Base-by-base conservation (phyloP, 2,113 vertebrate genomes). In the Myodes glareolus region DNA sequence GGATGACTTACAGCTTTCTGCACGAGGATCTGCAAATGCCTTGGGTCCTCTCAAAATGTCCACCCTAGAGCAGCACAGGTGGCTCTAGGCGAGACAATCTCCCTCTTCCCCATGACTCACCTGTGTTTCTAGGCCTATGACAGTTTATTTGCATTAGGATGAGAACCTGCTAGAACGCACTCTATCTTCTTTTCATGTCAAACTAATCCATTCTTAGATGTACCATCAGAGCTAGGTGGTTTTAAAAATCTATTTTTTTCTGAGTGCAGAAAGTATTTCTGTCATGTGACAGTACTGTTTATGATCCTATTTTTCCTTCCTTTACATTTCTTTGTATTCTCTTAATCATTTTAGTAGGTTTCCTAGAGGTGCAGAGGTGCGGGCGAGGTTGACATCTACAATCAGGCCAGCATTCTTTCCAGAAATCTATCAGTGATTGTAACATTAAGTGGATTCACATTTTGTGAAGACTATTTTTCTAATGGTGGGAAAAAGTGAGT, bases 391-490 rank as follows among this genome's bases (percentile, higher is more conserved):
- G 31, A 67, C 25, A 92, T 50, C 16, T 91, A 21, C 63, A 91
- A 84, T 73, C 29, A 94, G 52, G 63, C 31, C 63, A 96, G 47
- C 87, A 82, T 77, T 5, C 81, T 93, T 61, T 72, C 88, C 84
- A 47, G 23, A 96, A 93, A 86, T 78, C 55, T 94, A 47, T 13
- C 42, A n/a, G 42, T 63, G 55, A 55, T 14, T 92, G 58, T 52
- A 76, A 92, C n/a, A 90, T 55, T 78, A 8, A 78, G 31, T 84
- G 72, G 70, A 90, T 75, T 88, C 96, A 27, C 61, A 68, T 73
- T 91, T 95, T 91, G 91, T 19, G 75, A 95, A 94, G 78, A 45
- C 14, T 70, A 45, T 39, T 97, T 13, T 88, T 92, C 11, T 81
- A n/a, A 33, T 88, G 33, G 31, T 84, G 23, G 58, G 90, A 94